Evolutionary conservation across 2,113 vertebrate species (phyloP).

Genomic region (Apistogramma diplotaenia): DNA sequence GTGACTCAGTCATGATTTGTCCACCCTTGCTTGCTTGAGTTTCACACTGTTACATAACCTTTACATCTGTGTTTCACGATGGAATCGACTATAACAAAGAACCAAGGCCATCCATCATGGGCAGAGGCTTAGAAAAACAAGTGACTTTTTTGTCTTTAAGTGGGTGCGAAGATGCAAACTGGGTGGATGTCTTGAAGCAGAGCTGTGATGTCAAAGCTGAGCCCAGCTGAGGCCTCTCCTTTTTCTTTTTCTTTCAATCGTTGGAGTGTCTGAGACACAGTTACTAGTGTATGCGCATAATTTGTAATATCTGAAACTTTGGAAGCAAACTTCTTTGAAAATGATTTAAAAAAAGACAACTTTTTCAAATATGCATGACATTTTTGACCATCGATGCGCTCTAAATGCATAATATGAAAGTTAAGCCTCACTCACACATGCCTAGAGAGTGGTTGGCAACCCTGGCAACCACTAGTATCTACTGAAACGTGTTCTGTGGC

Average conservation of each 20-base stretch:
- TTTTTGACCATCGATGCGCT: not conserved
- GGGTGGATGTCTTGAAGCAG: conserved; percentile 57
- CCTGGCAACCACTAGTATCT: rapidly evolving
- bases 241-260: conserved; percentile 14
- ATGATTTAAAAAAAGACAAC: too few species aligned
- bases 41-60: conserved; percentile 44
- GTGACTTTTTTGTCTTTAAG: conserved; percentile 57
- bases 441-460: not conserved
- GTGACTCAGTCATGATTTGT: conserved; percentile 20
- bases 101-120: conserved; percentile 63
- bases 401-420: not conserved
- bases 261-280: not conserved
- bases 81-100: conserved; percentile 28
- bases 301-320: not conserved
- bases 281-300: not conserved
- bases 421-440: not conserved
- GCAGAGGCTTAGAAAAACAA: conserved; percentile 41
- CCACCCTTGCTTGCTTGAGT: conserved; percentile 22
- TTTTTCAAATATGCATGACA: not conserved
- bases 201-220: conserved; percentile 27
- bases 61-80: conserved; percentile 31
- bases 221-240: conserved; percentile 12
- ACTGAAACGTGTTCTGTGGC: not conserved
- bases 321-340: not conserved
- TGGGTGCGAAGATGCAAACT: conserved; percentile 63